These are phyloP conservation scores for Heteromormyrus szaboi DNA, from an alignment of 2,797 vertebrate species.

Conservation along the genomic window DNA sequence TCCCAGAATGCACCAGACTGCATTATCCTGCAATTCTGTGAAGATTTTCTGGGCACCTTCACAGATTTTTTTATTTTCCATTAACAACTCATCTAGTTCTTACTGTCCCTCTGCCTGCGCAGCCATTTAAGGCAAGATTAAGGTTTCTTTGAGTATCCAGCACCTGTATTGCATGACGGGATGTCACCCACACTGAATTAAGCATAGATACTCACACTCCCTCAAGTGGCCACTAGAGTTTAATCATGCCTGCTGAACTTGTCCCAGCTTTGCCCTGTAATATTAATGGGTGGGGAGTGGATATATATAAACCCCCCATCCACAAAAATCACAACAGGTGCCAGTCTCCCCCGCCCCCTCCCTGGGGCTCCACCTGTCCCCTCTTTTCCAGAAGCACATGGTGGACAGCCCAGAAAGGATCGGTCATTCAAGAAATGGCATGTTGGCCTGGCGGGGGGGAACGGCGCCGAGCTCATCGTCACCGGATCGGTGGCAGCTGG, in stretches of 20 bases:
- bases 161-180: background rate
- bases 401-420: conserved; percentile 64
- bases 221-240: background rate
- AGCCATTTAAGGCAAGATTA: background rate
- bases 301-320: conserved; percentile 50
- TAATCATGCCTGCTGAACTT: background rate
- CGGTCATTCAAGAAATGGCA: conserved; percentile 70
- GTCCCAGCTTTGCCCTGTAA: background rate
- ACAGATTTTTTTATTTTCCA: background rate
- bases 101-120: background rate
- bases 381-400: conserved; percentile 51
- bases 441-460: conserved; percentile 54
- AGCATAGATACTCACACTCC: background rate
- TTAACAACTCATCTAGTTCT: background rate
- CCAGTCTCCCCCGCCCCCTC: background rate
- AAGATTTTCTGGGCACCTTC: background rate
- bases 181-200: background rate
- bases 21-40: background rate
- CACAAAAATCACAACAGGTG: conserved; percentile 54
- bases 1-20: background rate
- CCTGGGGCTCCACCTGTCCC: conserved; percentile 63
- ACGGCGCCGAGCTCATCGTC: conserved; percentile 54
- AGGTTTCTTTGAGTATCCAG: background rate
- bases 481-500: conserved; percentile 68
- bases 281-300: conserved; percentile 18